Conservation (phyloP, 2,888 invertebrate genomes). For the Himalopsyche kuldschensis region DNA sequence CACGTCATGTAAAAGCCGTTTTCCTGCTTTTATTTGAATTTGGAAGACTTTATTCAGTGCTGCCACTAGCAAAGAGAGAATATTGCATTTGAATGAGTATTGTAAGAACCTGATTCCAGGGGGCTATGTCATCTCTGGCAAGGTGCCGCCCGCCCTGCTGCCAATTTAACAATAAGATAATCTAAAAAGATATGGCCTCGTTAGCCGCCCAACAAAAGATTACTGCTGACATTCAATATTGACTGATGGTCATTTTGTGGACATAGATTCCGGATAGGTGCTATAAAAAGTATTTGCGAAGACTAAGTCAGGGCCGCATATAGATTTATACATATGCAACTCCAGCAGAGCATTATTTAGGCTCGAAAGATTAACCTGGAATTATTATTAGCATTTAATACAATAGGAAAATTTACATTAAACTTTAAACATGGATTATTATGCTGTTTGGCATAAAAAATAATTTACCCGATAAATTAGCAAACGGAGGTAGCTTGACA, state of each 20-base stretch:
- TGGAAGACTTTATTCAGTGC: background rate
- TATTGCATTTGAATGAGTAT: background rate
- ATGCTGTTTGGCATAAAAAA: no score
- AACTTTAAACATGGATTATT: no score
- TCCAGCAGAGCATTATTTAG: no score
- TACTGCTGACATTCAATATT: conserved; percentile 23
- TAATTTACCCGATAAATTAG: no score
- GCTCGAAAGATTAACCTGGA: no score
- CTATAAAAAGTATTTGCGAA: background rate
- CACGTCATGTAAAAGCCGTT: background rate
- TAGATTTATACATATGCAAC: no score
- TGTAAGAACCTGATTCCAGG: background rate
- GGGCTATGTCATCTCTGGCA: background rate
- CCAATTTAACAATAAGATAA: conserved; percentile 29
- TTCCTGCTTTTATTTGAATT: background rate
- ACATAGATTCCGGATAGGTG: conserved; percentile 9
- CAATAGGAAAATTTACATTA: no score
- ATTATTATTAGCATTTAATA: no score
- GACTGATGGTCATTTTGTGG: conserved; percentile 38
- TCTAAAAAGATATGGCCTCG: conserved; percentile 36
- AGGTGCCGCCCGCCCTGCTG: conserved; percentile 18
- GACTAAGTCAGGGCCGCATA: background rate
- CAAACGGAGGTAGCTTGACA: no score
- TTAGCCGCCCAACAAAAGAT: conserved; percentile 27
- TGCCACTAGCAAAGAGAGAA: background rate